Percentiles rank a stretch among this genome's conserved stretches.
phyloP scores from a whole-genome alignment of 2,888 invertebrate genomes.

The Ischnura elegans region DNA sequence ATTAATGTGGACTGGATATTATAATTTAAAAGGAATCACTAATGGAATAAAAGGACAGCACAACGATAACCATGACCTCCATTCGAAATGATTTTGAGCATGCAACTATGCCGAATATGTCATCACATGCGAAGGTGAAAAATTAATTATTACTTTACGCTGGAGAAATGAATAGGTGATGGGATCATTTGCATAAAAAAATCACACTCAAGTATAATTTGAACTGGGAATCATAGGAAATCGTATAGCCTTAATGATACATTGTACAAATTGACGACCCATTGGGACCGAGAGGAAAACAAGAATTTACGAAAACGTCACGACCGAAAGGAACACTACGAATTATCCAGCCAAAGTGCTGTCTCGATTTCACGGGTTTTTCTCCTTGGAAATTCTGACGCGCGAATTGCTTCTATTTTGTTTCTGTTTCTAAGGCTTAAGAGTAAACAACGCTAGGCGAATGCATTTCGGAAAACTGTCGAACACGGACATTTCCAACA shows the following conservation, averaged over 20 bases:
- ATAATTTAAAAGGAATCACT: background rate
- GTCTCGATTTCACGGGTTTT: background rate
- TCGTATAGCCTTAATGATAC: background rate
- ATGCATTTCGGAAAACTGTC: no score
- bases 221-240: background rate
- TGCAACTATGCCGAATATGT: background rate
- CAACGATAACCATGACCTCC: background rate
- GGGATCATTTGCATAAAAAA: slow-evolving; percentile 11
- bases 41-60: background rate
- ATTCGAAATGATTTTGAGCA: background rate
- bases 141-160: background rate
- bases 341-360: background rate
- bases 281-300: background rate
- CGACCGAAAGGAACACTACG: background rate
- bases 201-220: background rate
- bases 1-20: no score
- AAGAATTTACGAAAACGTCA: background rate
- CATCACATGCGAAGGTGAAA: background rate
- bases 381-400: background rate
- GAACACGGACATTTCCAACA: no score
- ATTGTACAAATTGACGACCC: background rate
- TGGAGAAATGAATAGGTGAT: background rate
- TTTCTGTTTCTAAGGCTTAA: no score
- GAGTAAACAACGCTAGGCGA: no score
- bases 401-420: background rate